A percentile compares a stretch with the other conserved stretches of the same genome.
Conservation (phyloP, 2,888 invertebrate genomes). For the Drosophila conformis region DNA sequence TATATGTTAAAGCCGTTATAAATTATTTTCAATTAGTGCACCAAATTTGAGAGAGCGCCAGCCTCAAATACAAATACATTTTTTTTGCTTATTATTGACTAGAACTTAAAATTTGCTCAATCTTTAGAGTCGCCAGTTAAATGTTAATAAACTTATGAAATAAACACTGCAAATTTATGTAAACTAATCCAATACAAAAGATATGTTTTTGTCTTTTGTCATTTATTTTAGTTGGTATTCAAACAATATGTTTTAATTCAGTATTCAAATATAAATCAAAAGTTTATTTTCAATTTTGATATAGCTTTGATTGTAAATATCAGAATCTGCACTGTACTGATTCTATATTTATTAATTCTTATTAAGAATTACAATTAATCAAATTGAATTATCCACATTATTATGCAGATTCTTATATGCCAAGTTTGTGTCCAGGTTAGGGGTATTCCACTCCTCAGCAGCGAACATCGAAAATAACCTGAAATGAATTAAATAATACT, state of each 20-base stretch:
- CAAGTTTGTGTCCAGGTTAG: accelerated
- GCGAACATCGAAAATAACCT: too few species aligned
- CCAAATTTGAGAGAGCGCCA: slow-evolving; percentile 67
- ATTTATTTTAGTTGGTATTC: not conserved
- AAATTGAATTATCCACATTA: not conserved
- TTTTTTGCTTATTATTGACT: not conserved
- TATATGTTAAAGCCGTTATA: slow-evolving; percentile 68
- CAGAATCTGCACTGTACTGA: not conserved
- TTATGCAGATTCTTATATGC: not conserved
- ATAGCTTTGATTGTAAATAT: not conserved
- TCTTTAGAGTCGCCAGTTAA: not conserved
- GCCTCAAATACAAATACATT: slow-evolving; percentile 15
- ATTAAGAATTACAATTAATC: not conserved
- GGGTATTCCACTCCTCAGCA: not conserved
- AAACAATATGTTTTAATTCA: too few species aligned
- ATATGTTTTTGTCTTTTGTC: too few species aligned
- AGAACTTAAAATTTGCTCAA: not conserved
- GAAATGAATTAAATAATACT: too few species aligned
- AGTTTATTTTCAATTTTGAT: not conserved
- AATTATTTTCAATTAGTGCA: slow-evolving; percentile 62
- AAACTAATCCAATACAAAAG: not conserved
- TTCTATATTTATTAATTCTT: not conserved
- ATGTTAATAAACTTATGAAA: not conserved
- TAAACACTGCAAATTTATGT: not conserved
- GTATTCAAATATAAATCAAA: too few species aligned